Base-by-base conservation (phyloP, 2,113 vertebrate species). In the Ardeotis arabs region DNA sequence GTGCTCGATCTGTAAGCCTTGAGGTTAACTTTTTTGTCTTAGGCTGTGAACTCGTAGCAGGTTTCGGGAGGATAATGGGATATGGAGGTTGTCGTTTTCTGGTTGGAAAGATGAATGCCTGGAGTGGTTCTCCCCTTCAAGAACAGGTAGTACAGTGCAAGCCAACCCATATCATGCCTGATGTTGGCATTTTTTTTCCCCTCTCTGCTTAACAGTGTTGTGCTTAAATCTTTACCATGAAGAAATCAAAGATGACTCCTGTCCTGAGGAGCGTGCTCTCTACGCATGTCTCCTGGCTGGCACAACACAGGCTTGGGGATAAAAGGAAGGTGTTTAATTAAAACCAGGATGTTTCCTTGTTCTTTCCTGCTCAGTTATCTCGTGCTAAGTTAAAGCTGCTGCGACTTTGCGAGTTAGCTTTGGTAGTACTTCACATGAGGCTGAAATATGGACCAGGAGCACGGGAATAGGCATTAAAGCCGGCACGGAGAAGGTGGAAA, bases 141-240 rank as follows among this genome's bases (percentile, higher is more conserved):
- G 22, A 52, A 67, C 35, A 82, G 62, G 50, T 49, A 69, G 67
- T 31, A 25, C 33, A 16, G 49, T 18, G 33, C 13, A 0, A 2
- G 62, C 14, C 3, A 2, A 69, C 58, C 24, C 20, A 3, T 10
- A 5, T 12, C 2, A 0, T 78, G n/a, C n/a, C 62, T 1, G 6
- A 18, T 9, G 21, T 2, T 47, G 27, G 35, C 18, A 5, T 52
- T 14, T 6, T 80, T 84, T 80, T 80, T 31, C 7, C 28, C 41
- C 41, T 44, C 15, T 14, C 24, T 14, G 3, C n/a, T 45, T 37
- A 39, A 41, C 10, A 22, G 67, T 53, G 29, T 22, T 2, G 2
- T 19, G 45, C 8, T 89, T 35, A 10, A 49, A 18, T 49, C 7
- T 49, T 66, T 73, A 28, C 70, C 4, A 1, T 25, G 49, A 44